Evolutionary conservation across 2,113 vertebrate genomes (phyloP).

Genomic region (Mastomys coucha): DNA sequence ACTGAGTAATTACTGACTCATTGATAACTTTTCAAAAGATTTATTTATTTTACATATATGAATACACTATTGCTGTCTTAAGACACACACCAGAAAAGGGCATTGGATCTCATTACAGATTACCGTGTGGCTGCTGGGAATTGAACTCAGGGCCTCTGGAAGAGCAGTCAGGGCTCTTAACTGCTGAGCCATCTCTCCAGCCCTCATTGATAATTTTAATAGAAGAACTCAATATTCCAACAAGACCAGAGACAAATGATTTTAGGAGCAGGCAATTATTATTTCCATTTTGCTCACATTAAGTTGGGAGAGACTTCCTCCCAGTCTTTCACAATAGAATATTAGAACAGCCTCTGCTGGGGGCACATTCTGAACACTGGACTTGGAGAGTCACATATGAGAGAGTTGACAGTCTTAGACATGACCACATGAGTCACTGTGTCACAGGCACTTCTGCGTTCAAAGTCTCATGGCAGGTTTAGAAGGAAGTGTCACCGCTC

Average conservation of each 20-base stretch:
- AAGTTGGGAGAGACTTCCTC: background rate
- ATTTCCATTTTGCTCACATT: slow-evolving; percentile 17
- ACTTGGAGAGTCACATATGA: background rate
- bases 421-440: background rate
- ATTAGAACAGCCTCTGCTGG: background rate
- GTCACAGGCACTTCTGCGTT: background rate
- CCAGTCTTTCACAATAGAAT: background rate
- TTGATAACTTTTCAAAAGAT: background rate
- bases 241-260: slow-evolving; percentile 25
- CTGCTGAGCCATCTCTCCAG: too few species aligned
- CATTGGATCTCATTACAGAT: too few species aligned
- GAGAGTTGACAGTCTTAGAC: slow-evolving; percentile 2
- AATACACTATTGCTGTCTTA: too few species aligned
- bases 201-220: background rate
- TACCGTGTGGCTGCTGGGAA: too few species aligned
- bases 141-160: too few species aligned
- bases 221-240: background rate
- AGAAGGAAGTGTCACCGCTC: background rate
- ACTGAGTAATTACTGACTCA: background rate
- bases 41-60: too few species aligned
- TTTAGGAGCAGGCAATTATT: slow-evolving; percentile 29
- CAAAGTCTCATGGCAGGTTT: background rate
- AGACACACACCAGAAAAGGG: too few species aligned
- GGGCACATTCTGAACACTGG: background rate
- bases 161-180: too few species aligned